Conservation (phyloP, 2,113 vertebrate genomes). For the Halcyon senegalensis region DNA sequence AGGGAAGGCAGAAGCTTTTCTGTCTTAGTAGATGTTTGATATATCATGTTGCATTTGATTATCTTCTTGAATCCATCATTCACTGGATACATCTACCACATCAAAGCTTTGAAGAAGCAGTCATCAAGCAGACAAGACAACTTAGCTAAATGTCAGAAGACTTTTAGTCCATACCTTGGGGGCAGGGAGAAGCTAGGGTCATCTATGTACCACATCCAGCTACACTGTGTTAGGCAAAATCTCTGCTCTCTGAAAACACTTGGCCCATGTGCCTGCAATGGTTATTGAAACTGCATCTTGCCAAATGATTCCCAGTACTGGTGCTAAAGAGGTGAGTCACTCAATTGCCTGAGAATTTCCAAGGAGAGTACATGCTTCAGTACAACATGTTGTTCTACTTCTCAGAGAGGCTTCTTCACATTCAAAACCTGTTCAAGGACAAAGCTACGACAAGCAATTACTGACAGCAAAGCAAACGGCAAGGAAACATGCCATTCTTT, state of each 20-base stretch:
- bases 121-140: neutral
- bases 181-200: neutral
- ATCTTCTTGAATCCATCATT: neutral
- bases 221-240: neutral
- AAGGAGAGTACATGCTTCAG: neutral
- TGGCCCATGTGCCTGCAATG: neutral
- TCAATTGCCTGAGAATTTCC: neutral
- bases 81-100: neutral
- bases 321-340: neutral
- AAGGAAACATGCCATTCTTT: neutral
- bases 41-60: slow-evolving; percentile 11
- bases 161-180: neutral
- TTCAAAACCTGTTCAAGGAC: slow-evolving; percentile 63
- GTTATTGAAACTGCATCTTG: neutral
- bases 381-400: neutral
- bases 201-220: neutral
- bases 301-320: neutral
- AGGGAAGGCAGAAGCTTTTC: neutral
- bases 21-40: neutral
- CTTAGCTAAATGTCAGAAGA: neutral
- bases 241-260: neutral
- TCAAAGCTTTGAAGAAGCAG: neutral
- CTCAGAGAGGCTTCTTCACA: slow-evolving; percentile 43
- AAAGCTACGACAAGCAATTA: slow-evolving; percentile 12
- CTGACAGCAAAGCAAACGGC: neutral